Percentiles rank a stretch among this genome's conserved stretches.
phyloP scores from a whole-genome alignment of 2,113 vertebrate genomes.

The Amia ocellicauda region DNA sequence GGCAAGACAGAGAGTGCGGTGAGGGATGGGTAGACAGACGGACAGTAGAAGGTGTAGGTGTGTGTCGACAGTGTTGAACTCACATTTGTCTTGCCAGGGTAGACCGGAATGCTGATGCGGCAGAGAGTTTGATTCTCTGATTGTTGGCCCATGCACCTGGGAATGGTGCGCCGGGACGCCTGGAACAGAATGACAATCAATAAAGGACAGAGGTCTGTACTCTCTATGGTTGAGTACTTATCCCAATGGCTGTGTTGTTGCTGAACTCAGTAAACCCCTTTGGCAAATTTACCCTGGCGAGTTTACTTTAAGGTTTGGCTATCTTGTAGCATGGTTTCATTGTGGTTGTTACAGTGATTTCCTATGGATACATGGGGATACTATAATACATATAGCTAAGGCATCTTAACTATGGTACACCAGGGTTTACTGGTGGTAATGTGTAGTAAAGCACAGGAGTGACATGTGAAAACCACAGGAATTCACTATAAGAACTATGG shows the following conservation, averaged over 20 bases:
- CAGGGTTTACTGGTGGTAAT: too few relatives aligned
- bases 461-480: too few relatives aligned
- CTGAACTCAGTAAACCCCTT: conserved; percentile 9
- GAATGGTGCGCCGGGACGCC: conserved; percentile 32
- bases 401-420: not conserved
- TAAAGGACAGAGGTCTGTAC: too few relatives aligned
- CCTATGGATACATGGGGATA: too few relatives aligned
- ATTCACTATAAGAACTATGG: too few relatives aligned
- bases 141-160: conserved; percentile 38
- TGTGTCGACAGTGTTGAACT: too few relatives aligned
- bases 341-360: not conserved
- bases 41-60: not conserved
- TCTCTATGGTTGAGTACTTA: too few relatives aligned
- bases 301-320: not conserved
- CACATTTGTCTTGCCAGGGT: conserved; percentile 44
- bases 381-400: not conserved
- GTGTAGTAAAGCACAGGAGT: too few relatives aligned
- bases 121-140: conserved; percentile 43
- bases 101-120: conserved; percentile 57
- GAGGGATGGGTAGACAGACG: not conserved
- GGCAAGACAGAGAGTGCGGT: not conserved
- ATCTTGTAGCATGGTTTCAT: not conserved
- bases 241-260: too few relatives aligned
- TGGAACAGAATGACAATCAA: too few relatives aligned
- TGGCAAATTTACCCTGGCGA: not conserved